Conservation (phyloP, 2,797 vertebrate genomes). For the Mormyrops attenuatus region DNA sequence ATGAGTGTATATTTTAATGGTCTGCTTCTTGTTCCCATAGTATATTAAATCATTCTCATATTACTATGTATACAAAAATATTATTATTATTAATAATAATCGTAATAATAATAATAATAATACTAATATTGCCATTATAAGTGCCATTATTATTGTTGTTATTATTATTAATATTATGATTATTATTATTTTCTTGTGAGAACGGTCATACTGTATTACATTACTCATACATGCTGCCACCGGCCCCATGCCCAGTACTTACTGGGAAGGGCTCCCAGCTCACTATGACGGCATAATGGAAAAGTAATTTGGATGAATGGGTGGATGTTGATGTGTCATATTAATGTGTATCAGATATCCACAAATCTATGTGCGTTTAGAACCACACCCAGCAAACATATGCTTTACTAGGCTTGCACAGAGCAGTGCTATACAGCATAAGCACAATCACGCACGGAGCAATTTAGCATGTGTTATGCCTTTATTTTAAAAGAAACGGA, state of each 20-base stretch:
- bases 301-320: not conserved
- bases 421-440: not conserved
- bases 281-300: not conserved
- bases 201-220: not conserved
- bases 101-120: not conserved
- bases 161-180: not conserved
- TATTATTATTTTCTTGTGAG: not conserved
- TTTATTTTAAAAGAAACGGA: not conserved
- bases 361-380: not conserved
- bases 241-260: not conserved
- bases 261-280: not conserved
- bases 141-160: not conserved
- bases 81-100: not conserved
- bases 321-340: not conserved
- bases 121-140: not conserved
- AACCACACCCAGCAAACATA: not conserved
- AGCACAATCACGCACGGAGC: not conserved
- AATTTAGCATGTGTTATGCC: not conserved
- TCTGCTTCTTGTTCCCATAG: not conserved
- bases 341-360: slow-evolving; percentile 5
- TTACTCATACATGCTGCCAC: not conserved
- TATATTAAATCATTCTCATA: not conserved
- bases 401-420: not conserved
- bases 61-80: not conserved
- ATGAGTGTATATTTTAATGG: not conserved